phyloP scores from a whole-genome alignment of 2,797 vertebrate species.

The Sebastes itinus region DNA sequence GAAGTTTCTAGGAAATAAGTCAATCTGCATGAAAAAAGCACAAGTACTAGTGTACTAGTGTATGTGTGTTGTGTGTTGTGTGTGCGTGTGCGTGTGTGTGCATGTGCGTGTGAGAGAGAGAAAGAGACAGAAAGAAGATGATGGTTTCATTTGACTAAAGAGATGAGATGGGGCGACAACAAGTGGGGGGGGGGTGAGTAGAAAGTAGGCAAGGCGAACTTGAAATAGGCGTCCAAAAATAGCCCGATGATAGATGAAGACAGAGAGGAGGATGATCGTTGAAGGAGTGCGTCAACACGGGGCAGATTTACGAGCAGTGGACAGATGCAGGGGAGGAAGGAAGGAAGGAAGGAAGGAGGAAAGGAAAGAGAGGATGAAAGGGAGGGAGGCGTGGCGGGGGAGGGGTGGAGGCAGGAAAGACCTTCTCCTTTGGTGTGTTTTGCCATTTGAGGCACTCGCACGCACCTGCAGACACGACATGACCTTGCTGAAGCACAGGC shows the following conservation, averaged over 20 bases:
- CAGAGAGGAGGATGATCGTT: slow-evolving; percentile 33
- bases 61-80: background rate
- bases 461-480: slow-evolving; percentile 36
- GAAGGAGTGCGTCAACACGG: slow-evolving; percentile 47
- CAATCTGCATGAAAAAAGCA: no score
- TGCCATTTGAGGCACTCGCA: slow-evolving; percentile 15
- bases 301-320: slow-evolving; percentile 43
- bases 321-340: background rate
- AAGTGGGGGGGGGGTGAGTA: slow-evolving; percentile 2
- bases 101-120: background rate
- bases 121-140: slow-evolving; percentile 13
- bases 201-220: slow-evolving; percentile 42
- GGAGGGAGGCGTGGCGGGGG: background rate
- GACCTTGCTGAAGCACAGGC: slow-evolving; percentile 19
- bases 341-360: slow-evolving; percentile 13
- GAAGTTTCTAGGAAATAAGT: no score
- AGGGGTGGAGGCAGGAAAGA: slow-evolving; percentile 5
- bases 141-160: slow-evolving; percentile 36
- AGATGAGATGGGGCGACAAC: slow-evolving; percentile 20
- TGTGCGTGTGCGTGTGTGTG: background rate
- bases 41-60: no score
- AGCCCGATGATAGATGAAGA: slow-evolving; percentile 62
- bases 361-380: slow-evolving; percentile 37
- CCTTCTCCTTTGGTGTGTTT: slow-evolving; percentile 41
- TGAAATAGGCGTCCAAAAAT: slow-evolving; percentile 65